phyloP scores from a whole-genome alignment of 2,888 invertebrate species.

The Calameuta pallipes region DNA sequence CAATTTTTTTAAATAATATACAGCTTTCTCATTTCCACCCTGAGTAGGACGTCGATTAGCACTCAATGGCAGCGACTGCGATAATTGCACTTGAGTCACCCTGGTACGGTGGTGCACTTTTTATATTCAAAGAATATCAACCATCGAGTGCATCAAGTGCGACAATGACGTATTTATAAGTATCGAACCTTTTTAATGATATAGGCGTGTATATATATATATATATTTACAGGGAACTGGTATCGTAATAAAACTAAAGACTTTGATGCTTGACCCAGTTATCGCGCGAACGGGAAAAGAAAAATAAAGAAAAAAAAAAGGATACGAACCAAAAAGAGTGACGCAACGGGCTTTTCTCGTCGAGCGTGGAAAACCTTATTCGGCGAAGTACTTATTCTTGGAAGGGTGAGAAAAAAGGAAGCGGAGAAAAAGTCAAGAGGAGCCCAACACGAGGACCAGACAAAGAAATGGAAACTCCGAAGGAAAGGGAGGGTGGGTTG shows the following conservation, averaged over 20 bases:
- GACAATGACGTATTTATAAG: background rate
- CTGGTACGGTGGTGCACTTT: background rate
- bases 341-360: background rate
- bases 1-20: background rate
- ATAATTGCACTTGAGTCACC: background rate
- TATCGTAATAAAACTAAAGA: slow-evolving; percentile 2
- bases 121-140: background rate
- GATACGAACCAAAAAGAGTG: background rate
- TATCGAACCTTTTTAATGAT: background rate
- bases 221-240: background rate
- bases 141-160: background rate
- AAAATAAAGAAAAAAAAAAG: background rate
- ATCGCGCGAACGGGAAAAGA: background rate
- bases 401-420: background rate
- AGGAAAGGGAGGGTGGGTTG: background rate
- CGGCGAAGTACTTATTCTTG: background rate
- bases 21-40: background rate
- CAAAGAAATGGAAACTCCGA: background rate
- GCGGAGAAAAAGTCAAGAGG: background rate
- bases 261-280: slow-evolving; percentile 5
- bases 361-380: background rate
- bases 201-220: background rate
- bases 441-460: background rate
- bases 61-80: background rate
- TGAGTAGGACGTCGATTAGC: background rate